These are phyloP conservation scores for Antheraea assamensis DNA, from an alignment of 2,888 invertebrate genomes.

Conservation along the genomic window DNA sequence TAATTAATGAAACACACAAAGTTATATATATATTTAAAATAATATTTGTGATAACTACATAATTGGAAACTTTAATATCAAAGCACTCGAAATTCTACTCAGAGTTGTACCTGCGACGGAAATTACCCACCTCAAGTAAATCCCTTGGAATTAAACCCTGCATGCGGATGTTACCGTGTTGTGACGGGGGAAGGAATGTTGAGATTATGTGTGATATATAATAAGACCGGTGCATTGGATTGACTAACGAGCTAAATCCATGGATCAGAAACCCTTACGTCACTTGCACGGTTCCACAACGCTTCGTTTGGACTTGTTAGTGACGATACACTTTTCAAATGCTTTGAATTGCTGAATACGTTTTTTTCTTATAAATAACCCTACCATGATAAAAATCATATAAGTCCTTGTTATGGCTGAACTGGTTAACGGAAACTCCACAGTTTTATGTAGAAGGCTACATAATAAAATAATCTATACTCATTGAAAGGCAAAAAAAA, in stretches of 20 bases:
- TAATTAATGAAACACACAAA: too few species aligned
- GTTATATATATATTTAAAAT: not conserved
- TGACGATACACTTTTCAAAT: slow-evolving; percentile 25
- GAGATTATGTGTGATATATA: slow-evolving; percentile 10
- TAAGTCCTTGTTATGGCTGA: too few species aligned
- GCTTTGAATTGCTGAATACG: slow-evolving; percentile 10
- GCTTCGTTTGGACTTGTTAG: slow-evolving; percentile 47
- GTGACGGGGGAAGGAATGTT: not conserved
- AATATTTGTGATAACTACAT: not conserved
- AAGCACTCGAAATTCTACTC: not conserved
- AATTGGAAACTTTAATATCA: not conserved
- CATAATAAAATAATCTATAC: too few species aligned
- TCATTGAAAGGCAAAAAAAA: too few species aligned
- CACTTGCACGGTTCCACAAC: slow-evolving; percentile 42
- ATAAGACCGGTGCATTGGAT: slow-evolving; percentile 34
- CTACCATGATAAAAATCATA: too few species aligned
- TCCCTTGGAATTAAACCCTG: slow-evolving; percentile 1
- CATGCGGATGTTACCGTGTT: not conserved
- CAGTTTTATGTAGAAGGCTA: too few species aligned
- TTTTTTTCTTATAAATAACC: too few species aligned
- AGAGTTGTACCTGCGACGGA: not conserved
- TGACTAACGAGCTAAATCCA: slow-evolving; percentile 36
- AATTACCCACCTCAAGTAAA: slow-evolving; percentile 9
- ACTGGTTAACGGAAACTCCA: too few species aligned
- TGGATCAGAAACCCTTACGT: slow-evolving; percentile 38